Base-by-base conservation (phyloP, 2,888 invertebrate species). In the Plagiodera versicolora region DNA sequence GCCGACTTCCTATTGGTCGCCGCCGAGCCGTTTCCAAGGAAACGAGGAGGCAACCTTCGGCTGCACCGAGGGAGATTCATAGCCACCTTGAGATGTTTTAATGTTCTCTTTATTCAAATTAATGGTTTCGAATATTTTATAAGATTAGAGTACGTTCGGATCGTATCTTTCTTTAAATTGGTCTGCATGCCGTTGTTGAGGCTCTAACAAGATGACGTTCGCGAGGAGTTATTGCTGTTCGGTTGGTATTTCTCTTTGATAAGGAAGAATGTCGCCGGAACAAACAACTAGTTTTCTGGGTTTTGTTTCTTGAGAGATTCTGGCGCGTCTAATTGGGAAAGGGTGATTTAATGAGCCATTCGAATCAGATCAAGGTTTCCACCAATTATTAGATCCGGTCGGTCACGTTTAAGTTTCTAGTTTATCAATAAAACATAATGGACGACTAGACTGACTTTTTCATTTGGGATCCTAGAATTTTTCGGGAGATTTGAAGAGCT, bases 51-150 rank as follows among this genome's bases (percentile, higher is more conserved):
- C 76, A 77, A 70, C 75, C 71, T 73, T 75, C 75, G 74, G 58
- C 65, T 64, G 65, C 64, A 62, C 63, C 63, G 62, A 55, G 72
- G 72, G 73, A 80, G 80, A 80, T 80, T 80, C 79, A 80, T 79
- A 72, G 77, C 77, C 80, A 79, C 80, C 80, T 80, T 79, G 80
- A 80, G 80, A 80, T 79, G 78, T 78, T 79, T 78, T 80, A 80
- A 80, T 79, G 79, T 80, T 79, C 78, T 77, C 77, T 79, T 80
- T 79, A 79, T 80, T 80, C 79, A 80, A 80, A 80, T 80, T 80
- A 80, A 80, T 75, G 79, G 73, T 68, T 72, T 72, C 75, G 74
- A 76, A 76, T 78, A 77, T 78, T 78, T 77, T 75, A 74, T 73
- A 73, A 77, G 77, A 78, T 78, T 78, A 77, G 77, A 77, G 74